Percentiles rank a stretch among this genome's conserved stretches.
These are phyloP conservation scores for Oceanodroma leucorhoa DNA, from an alignment of 2,797 vertebrate genomes.

Conservation along the genomic window DNA sequence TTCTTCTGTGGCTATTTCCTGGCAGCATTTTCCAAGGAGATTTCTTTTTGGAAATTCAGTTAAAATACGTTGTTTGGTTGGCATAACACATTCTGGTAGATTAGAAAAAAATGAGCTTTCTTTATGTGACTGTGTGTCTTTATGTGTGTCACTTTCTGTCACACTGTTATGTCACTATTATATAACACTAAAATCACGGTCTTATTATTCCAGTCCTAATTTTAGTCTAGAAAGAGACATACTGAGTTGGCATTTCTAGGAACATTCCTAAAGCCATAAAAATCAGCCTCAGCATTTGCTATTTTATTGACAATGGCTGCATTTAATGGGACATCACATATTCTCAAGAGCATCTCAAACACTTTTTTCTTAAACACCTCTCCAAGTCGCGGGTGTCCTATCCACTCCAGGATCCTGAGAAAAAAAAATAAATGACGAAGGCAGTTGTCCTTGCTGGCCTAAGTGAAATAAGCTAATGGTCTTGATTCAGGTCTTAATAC, in stretches of 20 bases:
- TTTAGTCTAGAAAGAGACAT: slow-evolving; percentile 3
- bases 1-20: background rate
- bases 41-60: background rate
- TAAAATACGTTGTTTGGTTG: background rate
- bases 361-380: background rate
- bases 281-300: background rate
- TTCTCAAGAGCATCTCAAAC: background rate
- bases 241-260: background rate
- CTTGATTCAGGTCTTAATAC: background rate
- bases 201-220: background rate
- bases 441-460: background rate
- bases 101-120: background rate
- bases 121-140: background rate
- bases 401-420: background rate
- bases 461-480: background rate
- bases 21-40: background rate
- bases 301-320: background rate
- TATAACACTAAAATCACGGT: background rate
- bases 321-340: background rate
- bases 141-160: slow-evolving; percentile 11
- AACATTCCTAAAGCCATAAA: background rate
- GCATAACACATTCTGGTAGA: background rate
- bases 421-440: background rate
- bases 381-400: background rate
- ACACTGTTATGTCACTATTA: background rate